Base-by-base conservation (phyloP, 2,888 invertebrate species). In the Panzeria rudis region DNA sequence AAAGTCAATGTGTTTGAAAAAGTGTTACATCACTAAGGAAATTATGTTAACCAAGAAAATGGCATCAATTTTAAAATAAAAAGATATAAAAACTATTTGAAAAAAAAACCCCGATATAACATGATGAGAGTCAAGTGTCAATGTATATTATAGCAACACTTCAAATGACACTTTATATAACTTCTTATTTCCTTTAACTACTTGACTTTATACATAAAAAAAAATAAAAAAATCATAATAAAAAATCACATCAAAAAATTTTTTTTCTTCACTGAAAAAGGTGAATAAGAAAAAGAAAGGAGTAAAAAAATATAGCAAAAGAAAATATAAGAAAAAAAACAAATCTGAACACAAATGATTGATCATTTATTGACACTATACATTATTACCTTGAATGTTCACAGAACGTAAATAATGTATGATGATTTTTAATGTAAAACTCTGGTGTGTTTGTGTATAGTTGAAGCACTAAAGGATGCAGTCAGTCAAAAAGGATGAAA, bases 341-440 rank as follows among this genome's bases (percentile, higher is more conserved):
- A 75, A 75, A 47, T 71, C 23, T 59, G 59, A 78, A 35, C 41
- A 17, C 38, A 80, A 81, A 83, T 86, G 87, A 87, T 87, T 83
- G 87, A 86, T 87, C 87, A 84, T 86, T 87, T 87, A 86, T 87
- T 87, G 86, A 87, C 85, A 86, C 77, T 77, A 69, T 85, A 83
- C 83, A 79, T 86, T 83, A 85, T 86, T 86, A 85, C 83, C 84
- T 86, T 72, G 69, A 75, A 75, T 73, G 75, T 68, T 69, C 75
- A 71, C 20, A 59, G 61, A 69, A 71, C 64, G 71, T 66, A 72
- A 84, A 71, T 76, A 79, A 83, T 83, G 62, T 79, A 69, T 79
- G 59, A 79, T 62, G 69, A 76, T 23, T 15, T 47, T 41, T 35
- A 54, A 32, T 76, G 17, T n/a, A 20, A 29, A 17, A 59, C 17